phyloP scores from a whole-genome alignment of 2,797 vertebrate species.

The Heterohyrax brucei region DNA sequence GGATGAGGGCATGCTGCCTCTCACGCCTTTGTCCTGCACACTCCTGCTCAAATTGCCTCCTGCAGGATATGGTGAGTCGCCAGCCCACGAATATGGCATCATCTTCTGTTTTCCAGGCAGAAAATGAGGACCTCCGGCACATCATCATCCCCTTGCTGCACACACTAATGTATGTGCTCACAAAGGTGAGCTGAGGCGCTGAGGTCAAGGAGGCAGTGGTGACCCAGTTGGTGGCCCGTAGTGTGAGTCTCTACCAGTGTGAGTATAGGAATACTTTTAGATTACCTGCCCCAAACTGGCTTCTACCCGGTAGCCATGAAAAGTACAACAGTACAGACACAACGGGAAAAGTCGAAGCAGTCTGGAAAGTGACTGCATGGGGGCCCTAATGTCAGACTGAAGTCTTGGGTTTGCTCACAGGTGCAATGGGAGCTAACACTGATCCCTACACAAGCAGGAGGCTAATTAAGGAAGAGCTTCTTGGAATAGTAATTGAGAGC shows the following conservation, averaged over 20 bases:
- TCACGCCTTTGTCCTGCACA: neutral
- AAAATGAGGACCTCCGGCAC: constrained; percentile 91
- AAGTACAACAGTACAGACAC: neutral
- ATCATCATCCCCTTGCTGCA: constrained; percentile 96
- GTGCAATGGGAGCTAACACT: neutral
- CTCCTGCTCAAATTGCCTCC: neutral
- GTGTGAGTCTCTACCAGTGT: neutral
- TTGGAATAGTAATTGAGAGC: neutral
- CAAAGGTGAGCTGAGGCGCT: constrained; percentile 92
- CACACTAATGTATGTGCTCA: constrained; percentile 95
- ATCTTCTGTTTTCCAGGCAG: constrained; percentile 91
- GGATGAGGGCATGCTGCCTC: neutral
- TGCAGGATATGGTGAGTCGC: neutral
- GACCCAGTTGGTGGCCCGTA: fast-evolving
- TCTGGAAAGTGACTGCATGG: neutral
- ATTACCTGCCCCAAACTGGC: fast-evolving
- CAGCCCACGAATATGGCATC: neutral
- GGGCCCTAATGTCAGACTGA: no score
- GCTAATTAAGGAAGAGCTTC: neutral
- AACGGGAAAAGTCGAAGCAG: neutral
- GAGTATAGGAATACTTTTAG: neutral
- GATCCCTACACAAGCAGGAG: neutral
- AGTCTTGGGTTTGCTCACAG: neutral
- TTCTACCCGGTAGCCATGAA: neutral
- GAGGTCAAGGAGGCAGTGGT: neutral